Evolutionary conservation across 2,797 vertebrate species (phyloP).

Genomic region (Oophaga sylvatica): DNA sequence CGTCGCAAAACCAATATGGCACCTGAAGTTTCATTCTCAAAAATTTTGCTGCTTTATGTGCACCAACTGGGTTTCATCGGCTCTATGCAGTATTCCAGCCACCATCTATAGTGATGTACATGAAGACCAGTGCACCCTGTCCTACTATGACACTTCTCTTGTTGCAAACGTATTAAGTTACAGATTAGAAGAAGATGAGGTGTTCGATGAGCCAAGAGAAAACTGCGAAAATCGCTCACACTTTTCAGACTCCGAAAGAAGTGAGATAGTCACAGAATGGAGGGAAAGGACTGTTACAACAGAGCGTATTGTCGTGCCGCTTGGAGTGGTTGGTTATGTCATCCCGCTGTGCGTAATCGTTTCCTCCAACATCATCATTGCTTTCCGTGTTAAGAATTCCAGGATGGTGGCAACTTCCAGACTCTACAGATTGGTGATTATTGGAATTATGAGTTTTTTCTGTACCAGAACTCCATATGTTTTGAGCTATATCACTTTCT

Average conservation of each 20-base stretch:
- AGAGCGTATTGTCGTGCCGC: background rate
- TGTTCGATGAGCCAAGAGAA: background rate
- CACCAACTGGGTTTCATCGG: conserved; percentile 25
- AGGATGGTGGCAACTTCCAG: background rate
- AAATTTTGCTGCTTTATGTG: conserved; percentile 29
- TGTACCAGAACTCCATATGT: conserved; percentile 25
- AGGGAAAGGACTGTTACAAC: background rate
- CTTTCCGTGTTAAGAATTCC: background rate
- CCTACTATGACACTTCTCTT: background rate
- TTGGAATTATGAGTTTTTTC: conserved; percentile 18
- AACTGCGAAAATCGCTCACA: background rate
- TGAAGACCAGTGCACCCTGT: background rate
- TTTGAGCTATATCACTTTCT: conserved; percentile 10
- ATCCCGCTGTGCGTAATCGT: conserved; percentile 38
- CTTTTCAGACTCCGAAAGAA: background rate
- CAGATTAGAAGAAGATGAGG: background rate
- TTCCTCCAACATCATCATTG: conserved; percentile 3
- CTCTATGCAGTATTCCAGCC: background rate
- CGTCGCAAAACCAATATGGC: conserved; percentile 28
- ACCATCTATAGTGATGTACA: conserved; percentile 3
- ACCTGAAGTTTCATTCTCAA: conserved; percentile 11
- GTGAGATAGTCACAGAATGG: background rate
- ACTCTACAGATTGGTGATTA: conserved; percentile 21
- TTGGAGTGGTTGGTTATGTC: conserved; percentile 7
- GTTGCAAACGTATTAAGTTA: background rate